A percentile compares a stretch with the other conserved stretches of the same genome.
These are phyloP conservation scores for Neotoxoptera formosana DNA, from an alignment of 1,140 invertebrate species.

Conservation along the genomic window DNA sequence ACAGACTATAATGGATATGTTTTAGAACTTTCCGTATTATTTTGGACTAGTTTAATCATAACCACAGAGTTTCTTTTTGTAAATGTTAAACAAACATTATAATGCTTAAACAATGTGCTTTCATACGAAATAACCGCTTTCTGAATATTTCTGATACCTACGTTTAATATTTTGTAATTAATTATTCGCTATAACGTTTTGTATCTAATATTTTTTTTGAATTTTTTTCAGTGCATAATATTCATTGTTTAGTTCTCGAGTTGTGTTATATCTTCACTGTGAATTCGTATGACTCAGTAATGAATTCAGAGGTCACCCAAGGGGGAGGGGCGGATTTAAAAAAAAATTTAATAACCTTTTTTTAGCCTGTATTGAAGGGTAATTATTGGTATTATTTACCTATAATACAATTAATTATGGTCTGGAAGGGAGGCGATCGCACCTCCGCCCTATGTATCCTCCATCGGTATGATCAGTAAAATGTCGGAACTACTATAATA, in stretches of 20 bases:
- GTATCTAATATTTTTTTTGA: neutral
- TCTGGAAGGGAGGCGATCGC: too few relatives aligned
- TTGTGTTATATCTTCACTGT: neutral
- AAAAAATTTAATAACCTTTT: too few relatives aligned
- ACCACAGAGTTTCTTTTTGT: conserved; percentile 19
- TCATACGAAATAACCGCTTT: neutral
- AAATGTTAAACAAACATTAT: neutral
- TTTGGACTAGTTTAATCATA: conserved; percentile 15
- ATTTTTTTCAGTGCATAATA: neutral
- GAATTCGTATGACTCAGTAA: neutral
- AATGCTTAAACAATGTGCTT: neutral
- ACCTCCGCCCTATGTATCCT: too few relatives aligned
- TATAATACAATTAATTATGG: too few relatives aligned
- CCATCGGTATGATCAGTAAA: neutral
- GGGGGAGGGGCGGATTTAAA: too few relatives aligned
- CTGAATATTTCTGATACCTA: neutral
- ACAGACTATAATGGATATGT: conserved; percentile 33
- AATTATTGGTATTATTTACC: too few relatives aligned
- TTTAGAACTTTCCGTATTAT: conserved; percentile 19
- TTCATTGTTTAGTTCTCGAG: neutral
- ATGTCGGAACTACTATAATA: neutral
- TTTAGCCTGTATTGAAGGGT: too few relatives aligned
- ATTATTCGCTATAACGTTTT: neutral
- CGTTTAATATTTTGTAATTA: neutral
- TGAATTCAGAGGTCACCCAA: too few relatives aligned